Base-by-base conservation (phyloP, 2,888 invertebrate species). In the Tenthredo mesomela region DNA sequence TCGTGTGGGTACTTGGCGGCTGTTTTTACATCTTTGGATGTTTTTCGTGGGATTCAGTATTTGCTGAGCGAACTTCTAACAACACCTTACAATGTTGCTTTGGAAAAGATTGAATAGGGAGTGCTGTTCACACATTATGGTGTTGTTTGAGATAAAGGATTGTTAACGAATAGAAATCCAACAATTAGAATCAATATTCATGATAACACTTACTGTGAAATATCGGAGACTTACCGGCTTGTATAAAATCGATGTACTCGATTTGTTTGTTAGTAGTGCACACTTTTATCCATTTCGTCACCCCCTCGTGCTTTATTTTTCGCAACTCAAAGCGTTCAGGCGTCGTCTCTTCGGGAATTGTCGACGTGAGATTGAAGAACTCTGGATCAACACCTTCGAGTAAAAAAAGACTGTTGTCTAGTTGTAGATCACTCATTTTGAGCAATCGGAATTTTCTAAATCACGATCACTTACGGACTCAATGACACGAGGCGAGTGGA, bases 201-300 rank as follows among this genome's bases (percentile, higher is more conserved):
- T 15, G 18, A 80, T 80, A 80, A 58, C 43, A 37, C 43, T 6
- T 61, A 61, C 18, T 47, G 15, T 15, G 47, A 61, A 61, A 43
- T 15, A 61, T 29, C 21, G 15, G 21, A 80, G 80, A 80, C 80
- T 80, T 80, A 80, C 80, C 80, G 33, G 80, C 61, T 80, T 80
- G 61, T 80, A 80, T 80, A 40, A 80, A 80, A 9, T 80, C 80
- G 61, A 61, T 25, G 58, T 80, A 80, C 61, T 21, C 58, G 21
- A 80, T n/a, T 10, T 61, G 58, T 40, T 21, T 61, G 12, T 47
- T 47, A 61, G 61, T 25, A 25, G 61, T 25, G 61, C 61, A 80
- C 40, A 80, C 80, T 80, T 80, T 80, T 21, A 80, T 80, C 80
- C 80, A 80, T 21, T 80, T 80, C 6, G 40, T 80, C 12, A 80